Evolutionary conservation across 2,113 vertebrate species (phyloP).

Genomic region (Ophiodon elongatus): DNA sequence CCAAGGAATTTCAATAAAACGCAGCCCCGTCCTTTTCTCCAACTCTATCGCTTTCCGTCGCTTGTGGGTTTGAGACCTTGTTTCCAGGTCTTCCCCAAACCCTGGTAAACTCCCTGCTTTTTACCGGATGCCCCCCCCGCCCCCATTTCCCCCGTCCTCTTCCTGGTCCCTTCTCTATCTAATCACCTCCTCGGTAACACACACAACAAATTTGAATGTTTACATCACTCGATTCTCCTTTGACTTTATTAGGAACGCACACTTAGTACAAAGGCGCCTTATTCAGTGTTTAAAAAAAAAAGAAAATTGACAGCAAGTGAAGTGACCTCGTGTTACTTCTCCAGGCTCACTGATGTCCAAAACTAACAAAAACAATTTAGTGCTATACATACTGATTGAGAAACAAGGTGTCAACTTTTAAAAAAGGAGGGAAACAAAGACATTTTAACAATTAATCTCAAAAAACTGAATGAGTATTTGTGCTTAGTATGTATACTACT

Average conservation of each 20-base stretch:
- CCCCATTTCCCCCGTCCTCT: not conserved
- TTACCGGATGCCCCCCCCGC: constrained; percentile 30
- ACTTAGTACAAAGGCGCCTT: constrained; percentile 86
- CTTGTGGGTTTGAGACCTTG: constrained; percentile 31
- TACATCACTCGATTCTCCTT: constrained; percentile 86
- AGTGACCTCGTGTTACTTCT: constrained; percentile 43
- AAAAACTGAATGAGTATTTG: constrained; percentile 80
- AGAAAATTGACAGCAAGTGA: constrained; percentile 44
- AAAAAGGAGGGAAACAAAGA: not conserved
- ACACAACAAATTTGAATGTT: constrained; percentile 86
- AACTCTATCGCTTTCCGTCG: constrained; percentile 37
- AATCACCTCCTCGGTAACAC: constrained; percentile 77
- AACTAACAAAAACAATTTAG: constrained; percentile 71
- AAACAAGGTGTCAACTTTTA: constrained; percentile 34
- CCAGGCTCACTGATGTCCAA: constrained; percentile 68
- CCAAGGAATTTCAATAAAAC: constrained; percentile 22
- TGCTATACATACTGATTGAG: constrained; percentile 79
- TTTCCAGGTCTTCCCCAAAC: constrained; percentile 38
- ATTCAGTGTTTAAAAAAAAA: constrained; percentile 74
- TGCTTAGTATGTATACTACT: constrained; percentile 85
- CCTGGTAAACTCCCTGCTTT: constrained; percentile 22
- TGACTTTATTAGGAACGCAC: constrained; percentile 83
- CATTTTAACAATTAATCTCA: constrained; percentile 42
- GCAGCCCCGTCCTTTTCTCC: constrained; percentile 33
- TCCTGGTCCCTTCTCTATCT: constrained; percentile 57